Conservation (phyloP, 2,888 invertebrate genomes). For the Cerastis leucographa region DNA sequence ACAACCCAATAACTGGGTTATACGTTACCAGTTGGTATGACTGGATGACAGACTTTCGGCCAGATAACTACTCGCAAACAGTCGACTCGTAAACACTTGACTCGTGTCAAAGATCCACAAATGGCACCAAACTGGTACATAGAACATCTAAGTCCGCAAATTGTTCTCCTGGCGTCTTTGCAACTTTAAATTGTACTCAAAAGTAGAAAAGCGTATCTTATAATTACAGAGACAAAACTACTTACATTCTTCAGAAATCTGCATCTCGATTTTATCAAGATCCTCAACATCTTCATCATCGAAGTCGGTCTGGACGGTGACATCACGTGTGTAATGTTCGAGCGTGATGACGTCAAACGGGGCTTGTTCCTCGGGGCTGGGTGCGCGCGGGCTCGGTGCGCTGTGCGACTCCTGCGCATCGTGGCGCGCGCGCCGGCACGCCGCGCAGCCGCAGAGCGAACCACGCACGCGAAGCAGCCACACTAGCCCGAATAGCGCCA, state of each 20-base stretch:
- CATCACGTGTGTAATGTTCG: conserved; percentile 88
- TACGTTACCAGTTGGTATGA: too few species aligned
- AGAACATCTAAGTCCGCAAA: neutral
- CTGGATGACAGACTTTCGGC: too few species aligned
- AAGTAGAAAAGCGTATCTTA: neutral
- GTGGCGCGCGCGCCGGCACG: conserved; percentile 91
- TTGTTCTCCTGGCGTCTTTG: neutral
- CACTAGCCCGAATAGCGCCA: conserved; percentile 97
- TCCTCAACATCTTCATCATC: conserved; percentile 87
- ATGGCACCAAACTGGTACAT: neutral
- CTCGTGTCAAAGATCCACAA: too few species aligned
- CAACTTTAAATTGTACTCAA: neutral
- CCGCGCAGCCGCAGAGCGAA: conserved; percentile 94
- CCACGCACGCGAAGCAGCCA: conserved; percentile 95
- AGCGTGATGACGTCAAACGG: conserved; percentile 87
- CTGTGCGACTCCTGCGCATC: conserved; percentile 78
- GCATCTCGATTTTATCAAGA: conserved; percentile 87
- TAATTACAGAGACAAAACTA: conserved; percentile 46
- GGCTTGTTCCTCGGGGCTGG: conserved; percentile 79
- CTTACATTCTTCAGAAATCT: conserved; percentile 88
- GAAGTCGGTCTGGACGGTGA: conserved; percentile 89
- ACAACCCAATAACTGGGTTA: too few species aligned
- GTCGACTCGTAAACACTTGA: too few species aligned
- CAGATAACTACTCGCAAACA: too few species aligned
- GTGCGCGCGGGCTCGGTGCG: conserved; percentile 76